Base-by-base conservation (phyloP, 2,888 invertebrate genomes). In the Cosmia pyralina region DNA sequence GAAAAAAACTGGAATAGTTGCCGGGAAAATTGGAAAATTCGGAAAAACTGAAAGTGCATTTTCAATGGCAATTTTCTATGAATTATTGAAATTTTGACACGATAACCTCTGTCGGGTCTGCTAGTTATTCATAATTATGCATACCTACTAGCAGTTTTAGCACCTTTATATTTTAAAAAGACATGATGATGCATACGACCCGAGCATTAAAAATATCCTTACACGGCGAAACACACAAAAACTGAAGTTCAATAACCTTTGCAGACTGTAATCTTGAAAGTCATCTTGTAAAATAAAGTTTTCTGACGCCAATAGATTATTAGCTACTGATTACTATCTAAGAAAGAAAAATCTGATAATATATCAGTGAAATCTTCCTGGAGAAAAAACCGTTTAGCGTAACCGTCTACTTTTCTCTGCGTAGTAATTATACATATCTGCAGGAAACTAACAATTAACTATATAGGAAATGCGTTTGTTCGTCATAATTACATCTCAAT, bases 241-340 rank as follows among this genome's bases (percentile, higher is more conserved):
- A 71, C 15, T 19, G 22, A 10, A 73, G 82, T 77, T 83, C 77
- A 83, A 62, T 60, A 58, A 62, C 38, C 80, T 77, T 58, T 38
- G 22, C n/a, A 68, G 22, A 52, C 44, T 28, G 22, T 64, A 63
- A 60, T 53, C 53, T 66, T 58, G 22, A 66, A 72, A 68, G 72
- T 66, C 46, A 53, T 53, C 17, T 53, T 67, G 15, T 52, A 5
- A 55, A 68, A 64, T 53, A 41, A 63, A 28, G 15, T 46, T 66
- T 66, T 76, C 50, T 58, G 46, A 57, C 55, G 8, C 17, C 38
- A 46, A 64, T 68, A 72, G 34, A 69, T 80, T 53, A 63, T 46
- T 46, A 50, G n/a, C 10, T 11, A n/a, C 28, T 48, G 53, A 75
- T 79, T 22, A 8, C 52, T 71, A 50, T 59, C 44, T 11, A 15